phyloP scores from a whole-genome alignment of 37 sponge, comb jelly and placozoan species.

The Crambe crambe region DNA sequence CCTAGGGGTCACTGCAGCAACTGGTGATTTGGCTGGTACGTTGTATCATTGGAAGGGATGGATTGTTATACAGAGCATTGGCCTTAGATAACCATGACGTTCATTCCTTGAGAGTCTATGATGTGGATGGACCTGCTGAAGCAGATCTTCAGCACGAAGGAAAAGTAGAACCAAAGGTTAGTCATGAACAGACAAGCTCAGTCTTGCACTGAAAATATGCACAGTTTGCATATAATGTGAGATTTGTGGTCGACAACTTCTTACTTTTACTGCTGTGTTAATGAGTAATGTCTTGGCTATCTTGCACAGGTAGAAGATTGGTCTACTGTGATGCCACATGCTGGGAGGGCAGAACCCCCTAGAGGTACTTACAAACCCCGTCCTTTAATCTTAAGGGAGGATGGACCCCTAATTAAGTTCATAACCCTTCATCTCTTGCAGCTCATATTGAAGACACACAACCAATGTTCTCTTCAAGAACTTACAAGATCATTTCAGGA shows the following conservation, averaged over 20 bases:
- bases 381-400: not conserved
- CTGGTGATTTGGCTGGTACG: conserved; percentile 94
- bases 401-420: not conserved
- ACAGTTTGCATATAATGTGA: too few species aligned
- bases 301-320: conserved; percentile 51
- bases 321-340: conserved; percentile 63
- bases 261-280: too few species aligned
- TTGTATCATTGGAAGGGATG: not conserved
- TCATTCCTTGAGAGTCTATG: conserved; percentile 74
- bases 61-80: not conserved
- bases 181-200: too few species aligned
- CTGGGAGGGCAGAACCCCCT: conserved; percentile 32
- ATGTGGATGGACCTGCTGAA: conserved; percentile 35
- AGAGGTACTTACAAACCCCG: conserved; percentile 49
- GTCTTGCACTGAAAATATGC: too few species aligned
- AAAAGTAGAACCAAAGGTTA: too few species aligned
- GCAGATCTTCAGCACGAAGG: not conserved
- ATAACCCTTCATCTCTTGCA: conserved; percentile 10
- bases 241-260: too few species aligned
- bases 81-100: conserved; percentile 90
- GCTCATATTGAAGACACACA: conserved; percentile 65
- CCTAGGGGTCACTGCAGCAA: conserved; percentile 86
- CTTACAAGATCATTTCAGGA: conserved; percentile 42
- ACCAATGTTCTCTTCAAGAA: conserved; percentile 33
- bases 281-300: too few species aligned